These are phyloP conservation scores for Eulemur mongoz DNA, from an alignment of 2,797 vertebrate genomes.

Conservation along the genomic window DNA sequence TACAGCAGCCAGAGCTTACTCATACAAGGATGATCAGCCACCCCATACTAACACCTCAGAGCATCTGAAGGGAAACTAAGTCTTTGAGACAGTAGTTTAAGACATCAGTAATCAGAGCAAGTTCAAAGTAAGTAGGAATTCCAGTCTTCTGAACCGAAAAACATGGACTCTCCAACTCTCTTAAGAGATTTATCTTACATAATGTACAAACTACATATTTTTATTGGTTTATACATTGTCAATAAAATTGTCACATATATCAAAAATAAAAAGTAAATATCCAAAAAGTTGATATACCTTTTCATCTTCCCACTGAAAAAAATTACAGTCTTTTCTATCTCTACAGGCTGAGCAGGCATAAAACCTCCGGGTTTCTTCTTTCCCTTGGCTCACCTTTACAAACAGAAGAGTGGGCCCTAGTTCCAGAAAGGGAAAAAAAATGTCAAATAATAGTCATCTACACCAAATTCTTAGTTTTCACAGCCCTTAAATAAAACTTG, in stretches of 20 bases:
- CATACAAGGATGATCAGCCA: not conserved
- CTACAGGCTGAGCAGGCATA: constrained; percentile 97
- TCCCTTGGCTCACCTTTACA: constrained; percentile 85
- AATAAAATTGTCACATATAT: not conserved
- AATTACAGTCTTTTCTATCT: constrained; percentile 94
- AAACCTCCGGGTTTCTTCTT: constrained; percentile 87
- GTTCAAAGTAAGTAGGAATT: not conserved
- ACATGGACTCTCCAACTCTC: not conserved
- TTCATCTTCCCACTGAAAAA: constrained; percentile 97
- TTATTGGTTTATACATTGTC: not conserved
- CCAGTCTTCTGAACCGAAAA: not conserved
- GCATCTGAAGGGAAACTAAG: not conserved
- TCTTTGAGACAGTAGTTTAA: not conserved
- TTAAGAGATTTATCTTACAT: not conserved
- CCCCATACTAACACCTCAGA: not conserved
- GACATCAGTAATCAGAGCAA: not conserved
- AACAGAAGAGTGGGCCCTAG: constrained; percentile 94
- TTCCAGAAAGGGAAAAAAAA: not conserved
- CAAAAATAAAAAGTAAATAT: not conserved
- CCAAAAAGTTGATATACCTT: constrained; percentile 85
- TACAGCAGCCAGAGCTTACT: not conserved
- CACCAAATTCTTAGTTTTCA: not conserved
- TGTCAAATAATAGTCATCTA: not conserved
- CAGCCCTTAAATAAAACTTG: not conserved
- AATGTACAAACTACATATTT: not conserved